Conservation (phyloP, 2,797 vertebrate species). For the Urocyon cinereoargenteus region DNA sequence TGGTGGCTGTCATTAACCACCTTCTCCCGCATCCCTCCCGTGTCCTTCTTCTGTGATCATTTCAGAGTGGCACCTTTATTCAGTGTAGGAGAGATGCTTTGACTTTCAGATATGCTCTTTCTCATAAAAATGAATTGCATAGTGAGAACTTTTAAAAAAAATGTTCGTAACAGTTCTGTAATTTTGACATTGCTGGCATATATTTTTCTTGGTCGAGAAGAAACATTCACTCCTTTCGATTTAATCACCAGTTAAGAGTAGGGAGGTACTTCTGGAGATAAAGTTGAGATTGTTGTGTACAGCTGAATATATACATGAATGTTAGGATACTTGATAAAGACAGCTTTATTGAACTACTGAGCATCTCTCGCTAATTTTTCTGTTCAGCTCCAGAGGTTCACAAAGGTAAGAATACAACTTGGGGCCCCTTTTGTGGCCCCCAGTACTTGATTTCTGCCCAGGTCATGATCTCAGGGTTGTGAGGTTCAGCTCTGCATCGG, state of each 20-base stretch:
- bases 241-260: background rate
- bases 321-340: background rate
- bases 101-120: background rate
- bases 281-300: background rate
- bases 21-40: background rate
- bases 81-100: background rate
- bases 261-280: background rate
- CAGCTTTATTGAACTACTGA: background rate
- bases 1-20: background rate
- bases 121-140: slow-evolving; percentile 1
- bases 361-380: background rate
- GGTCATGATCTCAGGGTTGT: background rate
- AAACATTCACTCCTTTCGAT: slow-evolving; percentile 42
- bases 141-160: background rate
- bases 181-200: background rate
- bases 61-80: slow-evolving; percentile 7
- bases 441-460: background rate
- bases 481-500: background rate
- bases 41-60: background rate
- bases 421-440: background rate
- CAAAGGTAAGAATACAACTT: background rate
- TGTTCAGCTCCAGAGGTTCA: background rate
- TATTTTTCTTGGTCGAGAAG: background rate
- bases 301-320: background rate
- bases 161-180: background rate